phyloP scores from a whole-genome alignment of 2,888 invertebrate species.

The Lycia hirtaria region DNA sequence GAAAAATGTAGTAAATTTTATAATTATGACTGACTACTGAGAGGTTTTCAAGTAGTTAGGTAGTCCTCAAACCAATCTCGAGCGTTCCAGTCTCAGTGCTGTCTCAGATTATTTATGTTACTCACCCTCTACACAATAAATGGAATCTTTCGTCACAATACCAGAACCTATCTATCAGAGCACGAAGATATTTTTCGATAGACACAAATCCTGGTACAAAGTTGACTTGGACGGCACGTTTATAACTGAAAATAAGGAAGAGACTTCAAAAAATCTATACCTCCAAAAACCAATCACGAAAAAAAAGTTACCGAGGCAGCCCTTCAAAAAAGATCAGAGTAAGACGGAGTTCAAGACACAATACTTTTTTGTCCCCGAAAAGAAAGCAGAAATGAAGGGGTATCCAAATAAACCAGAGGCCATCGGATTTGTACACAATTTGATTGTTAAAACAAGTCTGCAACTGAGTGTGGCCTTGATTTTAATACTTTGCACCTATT shows the following conservation, averaged over 20 bases:
- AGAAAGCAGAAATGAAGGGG: neutral
- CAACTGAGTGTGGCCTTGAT: slow-evolving; percentile 41
- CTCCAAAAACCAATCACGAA: too few species aligned
- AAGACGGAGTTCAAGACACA: too few species aligned
- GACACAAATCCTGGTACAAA: slow-evolving; percentile 61
- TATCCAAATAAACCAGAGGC: slow-evolving; percentile 28
- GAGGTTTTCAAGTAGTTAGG: neutral
- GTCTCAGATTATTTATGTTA: neutral
- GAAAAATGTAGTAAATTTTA: neutral
- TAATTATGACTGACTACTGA: neutral
- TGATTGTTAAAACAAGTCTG: slow-evolving; percentile 31
- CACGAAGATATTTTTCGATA: slow-evolving; percentile 41
- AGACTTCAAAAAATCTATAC: neutral
- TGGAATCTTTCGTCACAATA: neutral
- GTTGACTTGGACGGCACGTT: slow-evolving; percentile 52
- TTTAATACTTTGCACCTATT: slow-evolving; percentile 43
- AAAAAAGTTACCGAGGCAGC: too few species aligned
- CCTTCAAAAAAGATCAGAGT: too few species aligned
- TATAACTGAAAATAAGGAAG: slow-evolving; percentile 44
- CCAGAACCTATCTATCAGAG: neutral
- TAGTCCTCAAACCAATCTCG: neutral
- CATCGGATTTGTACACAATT: slow-evolving; percentile 28
- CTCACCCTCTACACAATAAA: neutral
- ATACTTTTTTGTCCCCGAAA: neutral
- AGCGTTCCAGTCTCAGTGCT: neutral